phyloP scores from a whole-genome alignment of 2,797 vertebrate genomes.

The Takifugu rubripes region DNA sequence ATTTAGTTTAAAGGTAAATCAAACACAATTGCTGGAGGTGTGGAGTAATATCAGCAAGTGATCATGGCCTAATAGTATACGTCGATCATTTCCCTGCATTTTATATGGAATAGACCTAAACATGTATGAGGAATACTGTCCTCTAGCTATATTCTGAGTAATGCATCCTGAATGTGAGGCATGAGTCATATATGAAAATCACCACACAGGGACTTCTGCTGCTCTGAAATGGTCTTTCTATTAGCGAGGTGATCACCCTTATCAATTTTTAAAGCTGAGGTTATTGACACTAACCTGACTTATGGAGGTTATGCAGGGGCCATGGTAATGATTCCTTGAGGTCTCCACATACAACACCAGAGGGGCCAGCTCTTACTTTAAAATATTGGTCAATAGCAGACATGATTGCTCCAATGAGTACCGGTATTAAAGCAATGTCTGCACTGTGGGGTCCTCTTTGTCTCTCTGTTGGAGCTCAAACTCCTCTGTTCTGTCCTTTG shows the following conservation, averaged over 20 bases:
- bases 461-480: conserved; percentile 30
- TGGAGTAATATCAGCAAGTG: conserved; percentile 25
- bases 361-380: conserved; percentile 43
- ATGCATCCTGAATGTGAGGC: conserved; percentile 37
- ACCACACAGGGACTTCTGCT: conserved; percentile 40
- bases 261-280: conserved; percentile 77
- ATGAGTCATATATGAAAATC: conserved; percentile 61
- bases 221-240: conserved; percentile 48
- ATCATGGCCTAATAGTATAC: conserved; percentile 36
- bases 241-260: conserved; percentile 59
- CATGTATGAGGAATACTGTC: conserved; percentile 27
- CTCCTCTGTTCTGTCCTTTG: conserved; percentile 15
- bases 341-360: conserved; percentile 41
- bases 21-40: conserved; percentile 21
- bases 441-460: conserved; percentile 29
- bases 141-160: conserved; percentile 32
- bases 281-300: conserved; percentile 76
- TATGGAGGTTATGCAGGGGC: conserved; percentile 73
- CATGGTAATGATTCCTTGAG: conserved; percentile 68
- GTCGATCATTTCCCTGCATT: conserved; percentile 31
- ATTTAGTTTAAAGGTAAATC: conserved; percentile 37
- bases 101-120: conserved; percentile 43
- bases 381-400: conserved; percentile 31
- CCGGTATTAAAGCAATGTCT: conserved; percentile 38
- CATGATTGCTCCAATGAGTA: conserved; percentile 42